Evolutionary conservation across 2,888 invertebrate genomes (phyloP).

Genomic region (Ecliptopera silaceata): DNA sequence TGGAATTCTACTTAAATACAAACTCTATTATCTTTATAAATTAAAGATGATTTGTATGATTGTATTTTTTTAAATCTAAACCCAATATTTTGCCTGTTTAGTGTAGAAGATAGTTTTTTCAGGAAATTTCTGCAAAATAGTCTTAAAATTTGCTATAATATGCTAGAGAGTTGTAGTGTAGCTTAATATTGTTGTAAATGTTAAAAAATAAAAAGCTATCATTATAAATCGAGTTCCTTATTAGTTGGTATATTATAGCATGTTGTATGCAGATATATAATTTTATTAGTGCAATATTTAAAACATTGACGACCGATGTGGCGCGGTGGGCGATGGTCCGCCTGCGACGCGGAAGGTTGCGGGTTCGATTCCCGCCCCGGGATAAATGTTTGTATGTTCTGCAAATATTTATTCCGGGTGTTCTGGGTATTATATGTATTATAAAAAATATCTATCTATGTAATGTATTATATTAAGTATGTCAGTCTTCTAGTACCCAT

Average conservation of each 20-base stretch:
- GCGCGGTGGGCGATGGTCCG: no score
- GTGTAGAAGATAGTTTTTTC: no score
- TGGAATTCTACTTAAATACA: slow-evolving; percentile 24
- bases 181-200: neutral
- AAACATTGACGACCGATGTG: no score
- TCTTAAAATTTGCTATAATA: neutral
- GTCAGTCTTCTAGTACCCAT: no score
- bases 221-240: neutral
- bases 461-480: no score
- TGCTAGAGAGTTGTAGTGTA: neutral
- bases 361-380: no score
- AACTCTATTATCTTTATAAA: slow-evolving; percentile 61
- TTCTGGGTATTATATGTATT: no score
- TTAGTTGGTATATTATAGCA: neutral
- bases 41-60: slow-evolving; percentile 59
- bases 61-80: slow-evolving; percentile 34
- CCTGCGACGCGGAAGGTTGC: no score
- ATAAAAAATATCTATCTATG: no score
- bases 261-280: neutral
- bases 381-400: no score
- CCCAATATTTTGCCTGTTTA: slow-evolving; percentile 9
- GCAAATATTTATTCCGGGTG: no score
- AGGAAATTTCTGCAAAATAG: no score
- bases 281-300: neutral
- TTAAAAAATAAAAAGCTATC: neutral